Base-by-base conservation (phyloP, 1,140 invertebrate genomes). In the Cydia fagiglandana region DNA sequence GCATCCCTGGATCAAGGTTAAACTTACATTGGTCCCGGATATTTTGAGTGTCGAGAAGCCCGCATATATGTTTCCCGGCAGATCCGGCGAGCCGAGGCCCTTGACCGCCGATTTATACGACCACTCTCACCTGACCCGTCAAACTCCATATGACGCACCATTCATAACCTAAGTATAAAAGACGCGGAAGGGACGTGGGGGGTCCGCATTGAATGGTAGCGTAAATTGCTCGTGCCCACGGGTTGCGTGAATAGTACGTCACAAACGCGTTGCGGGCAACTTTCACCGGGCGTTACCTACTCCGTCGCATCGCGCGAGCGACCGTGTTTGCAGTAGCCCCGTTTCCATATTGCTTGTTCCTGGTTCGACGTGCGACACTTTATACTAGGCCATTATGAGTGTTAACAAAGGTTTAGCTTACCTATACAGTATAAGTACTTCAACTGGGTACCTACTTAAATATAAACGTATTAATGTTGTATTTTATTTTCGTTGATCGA, bases 231-330 rank as follows among this genome's bases (percentile, higher is more conserved):
- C 74, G 79, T 76, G 76, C 73, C 80, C 79, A 75, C 82, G 78
- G 82, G 83, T 85, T 81, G 79, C 82, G 83, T 85, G 86, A 86
- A 85, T 85, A 88, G 66, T 70, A 70, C 66, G 66, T 70, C 86
- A 87, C 84, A 85, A 86, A 84, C 87, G 85, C 88, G 88, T 90
- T 87, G 86, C 83, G 74, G 77, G 81, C 83, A 88, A 90, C 88
- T 90, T 90, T 90, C 88, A 88, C 88, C 86, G 76, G 76, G 61
- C 73, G 79, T 78, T 66, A 75, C 64, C 74, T 80, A 78, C 77
- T 76, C 47, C n/a, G 64, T 56, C 68, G 56, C 75, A 77, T 78
- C 64, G 77, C 74, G 77, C 79, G 78, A 77, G 78, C 81, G 77
- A 78, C 78, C 74, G 74, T 70, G 66, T 66, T 56, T 76, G 68